Evolutionary conservation across 2,888 invertebrate genomes (phyloP).

Genomic region (Agonopterix subpropinquella): DNA sequence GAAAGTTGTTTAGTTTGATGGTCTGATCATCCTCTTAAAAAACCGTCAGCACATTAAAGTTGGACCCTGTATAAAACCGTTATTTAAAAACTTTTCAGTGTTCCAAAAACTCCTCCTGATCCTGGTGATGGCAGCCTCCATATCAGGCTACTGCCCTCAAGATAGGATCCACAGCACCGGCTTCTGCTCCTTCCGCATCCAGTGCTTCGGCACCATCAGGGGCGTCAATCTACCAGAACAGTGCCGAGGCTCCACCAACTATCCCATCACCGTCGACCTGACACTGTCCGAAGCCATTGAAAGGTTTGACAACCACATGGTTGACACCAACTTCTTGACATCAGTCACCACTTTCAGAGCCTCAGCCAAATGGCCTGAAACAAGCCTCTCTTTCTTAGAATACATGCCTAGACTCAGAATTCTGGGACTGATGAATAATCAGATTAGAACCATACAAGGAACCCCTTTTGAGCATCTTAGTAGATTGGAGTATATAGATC

Average conservation of each 20-base stretch:
- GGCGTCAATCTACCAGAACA: constrained; percentile 30
- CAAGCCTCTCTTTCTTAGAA: constrained; percentile 37
- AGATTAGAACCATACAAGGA: constrained; percentile 19
- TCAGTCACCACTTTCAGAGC: constrained; percentile 41
- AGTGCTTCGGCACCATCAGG: constrained; percentile 35
- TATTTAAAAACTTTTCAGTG: too few relatives aligned
- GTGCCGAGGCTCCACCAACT: constrained; percentile 48
- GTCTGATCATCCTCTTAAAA: too few relatives aligned
- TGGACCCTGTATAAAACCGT: too few relatives aligned
- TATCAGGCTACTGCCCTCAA: constrained; percentile 33
- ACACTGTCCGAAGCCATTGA: constrained; percentile 36
- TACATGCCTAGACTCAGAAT: constrained; percentile 37
- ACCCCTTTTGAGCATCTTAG: constrained; percentile 38
- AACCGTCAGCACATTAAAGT: too few relatives aligned
- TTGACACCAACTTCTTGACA: constrained; percentile 28
- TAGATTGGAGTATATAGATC: constrained; percentile 39
- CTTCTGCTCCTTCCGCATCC: constrained; percentile 35
- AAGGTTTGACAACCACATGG: constrained; percentile 26
- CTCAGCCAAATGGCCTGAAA: constrained; percentile 32
- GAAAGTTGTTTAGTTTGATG: too few relatives aligned
- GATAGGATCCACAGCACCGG: constrained; percentile 25
- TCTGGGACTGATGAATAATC: constrained; percentile 31
- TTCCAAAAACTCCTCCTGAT: constrained; percentile 16
- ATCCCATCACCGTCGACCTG: constrained; percentile 38
- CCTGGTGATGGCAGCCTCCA: constrained; percentile 21